Evolutionary conservation across 2,888 invertebrate genomes (phyloP), one percentile per base, ranked within the genome.

Genomic region (Crepidodera aurea): DNA sequence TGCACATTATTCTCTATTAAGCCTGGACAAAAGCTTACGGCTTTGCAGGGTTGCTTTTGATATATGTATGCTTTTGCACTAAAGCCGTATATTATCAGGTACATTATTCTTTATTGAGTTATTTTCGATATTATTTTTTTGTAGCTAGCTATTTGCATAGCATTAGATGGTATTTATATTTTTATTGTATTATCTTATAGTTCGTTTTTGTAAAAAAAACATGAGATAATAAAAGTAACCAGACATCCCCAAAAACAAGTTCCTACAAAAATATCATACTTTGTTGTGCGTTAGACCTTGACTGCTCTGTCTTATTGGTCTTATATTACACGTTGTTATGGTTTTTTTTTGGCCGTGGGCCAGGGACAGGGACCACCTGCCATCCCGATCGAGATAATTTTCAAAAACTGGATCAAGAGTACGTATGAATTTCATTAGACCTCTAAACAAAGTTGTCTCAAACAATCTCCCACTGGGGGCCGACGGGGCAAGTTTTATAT

Each of bases 381-480:
- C 16, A 39, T 40, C 54, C 42, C 19, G 25, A 51, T 44, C 46
- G 37, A 46, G 50, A 55, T 40, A 51, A 62, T 50, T 40, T 57
- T 42, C 58, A 29, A 54, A 62, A 62, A 62, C 58, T 62, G 62
- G 62, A 62, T 62, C 62, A 62, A 32, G 58, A 62, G 62, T 58
- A 12, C 58, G 54, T 48, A 58, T 39, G 50, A 54, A 62, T 62
- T 55, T 55, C 44, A 55, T 55, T 56, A 46, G 34, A 19, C 16
- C 15, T 34, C 12, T 27, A 54, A 40, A 40, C 32, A 54, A 53
- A n/a, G 53, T 39, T 25, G 34, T 19, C 18, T 18, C 27, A 48
- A 1, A 27, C 22, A n/a, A 13, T 29, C 18, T 19, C 18, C 10
- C 12, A 27, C 5, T 53, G 15, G 53, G 53, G 53, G 53, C 51